Conservation (phyloP, 2,888 invertebrate species). For the Cheilosia soror region DNA sequence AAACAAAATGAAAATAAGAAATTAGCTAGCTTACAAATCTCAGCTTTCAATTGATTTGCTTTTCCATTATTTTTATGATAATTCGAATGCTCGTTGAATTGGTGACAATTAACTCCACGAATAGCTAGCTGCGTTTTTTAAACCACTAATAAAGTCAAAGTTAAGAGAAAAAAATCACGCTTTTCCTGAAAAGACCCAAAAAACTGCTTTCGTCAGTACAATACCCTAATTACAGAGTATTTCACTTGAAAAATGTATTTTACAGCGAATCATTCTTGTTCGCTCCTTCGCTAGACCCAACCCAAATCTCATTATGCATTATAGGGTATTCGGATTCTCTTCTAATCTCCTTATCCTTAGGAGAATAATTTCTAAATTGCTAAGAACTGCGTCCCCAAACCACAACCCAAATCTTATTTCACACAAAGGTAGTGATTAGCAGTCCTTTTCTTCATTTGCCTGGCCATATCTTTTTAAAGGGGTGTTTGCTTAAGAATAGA, state of each 20-base stretch:
- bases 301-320: conserved; percentile 15
- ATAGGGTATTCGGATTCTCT: conserved; percentile 47
- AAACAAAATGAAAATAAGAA: conserved; percentile 10
- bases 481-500: conserved; percentile 19
- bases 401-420: conserved; percentile 59
- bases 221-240: conserved; percentile 71
- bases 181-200: conserved; percentile 36
- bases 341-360: conserved; percentile 68
- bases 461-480: background rate
- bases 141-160: conserved; percentile 54
- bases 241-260: conserved; percentile 68
- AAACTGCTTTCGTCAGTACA: conserved; percentile 69
- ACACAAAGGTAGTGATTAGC: conserved; percentile 72
- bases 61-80: conserved; percentile 64
- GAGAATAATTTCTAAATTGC: conserved; percentile 54
- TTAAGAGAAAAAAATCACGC: background rate
- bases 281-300: background rate
- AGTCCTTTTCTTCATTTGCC: conserved; percentile 67
- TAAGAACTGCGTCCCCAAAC: conserved; percentile 48
- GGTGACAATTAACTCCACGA: conserved; percentile 29
- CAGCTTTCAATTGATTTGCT: conserved; percentile 16
- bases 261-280: conserved; percentile 45
- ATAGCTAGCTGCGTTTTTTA: conserved; percentile 53
- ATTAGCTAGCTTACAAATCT: conserved; percentile 16
- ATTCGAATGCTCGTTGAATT: conserved; percentile 60